phyloP scores from a whole-genome alignment of 2,888 invertebrate genomes.

The Entomobrya multifasciata region DNA sequence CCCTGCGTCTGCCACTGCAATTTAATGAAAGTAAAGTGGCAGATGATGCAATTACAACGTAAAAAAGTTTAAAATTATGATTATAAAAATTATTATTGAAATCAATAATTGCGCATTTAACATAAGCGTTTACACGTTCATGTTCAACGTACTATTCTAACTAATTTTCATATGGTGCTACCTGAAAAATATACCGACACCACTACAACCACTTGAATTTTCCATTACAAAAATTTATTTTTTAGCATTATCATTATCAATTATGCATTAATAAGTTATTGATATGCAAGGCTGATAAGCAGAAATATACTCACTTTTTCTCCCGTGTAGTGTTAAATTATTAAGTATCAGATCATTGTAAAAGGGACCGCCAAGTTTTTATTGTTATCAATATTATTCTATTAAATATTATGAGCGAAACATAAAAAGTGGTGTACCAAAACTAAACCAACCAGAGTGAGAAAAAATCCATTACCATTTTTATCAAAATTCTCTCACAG shows the following conservation, averaged over 20 bases:
- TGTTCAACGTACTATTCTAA: not conserved
- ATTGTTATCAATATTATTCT: slow-evolving; percentile 20
- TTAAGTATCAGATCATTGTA: slow-evolving; percentile 32
- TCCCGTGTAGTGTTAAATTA: slow-evolving; percentile 33
- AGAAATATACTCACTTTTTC: not conserved
- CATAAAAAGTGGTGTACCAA: slow-evolving; percentile 29
- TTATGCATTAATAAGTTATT: slow-evolving; percentile 39
- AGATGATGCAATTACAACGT: not conserved
- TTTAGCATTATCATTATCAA: not conserved
- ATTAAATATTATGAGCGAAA: slow-evolving; percentile 39
- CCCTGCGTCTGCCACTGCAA: too few relatives aligned
- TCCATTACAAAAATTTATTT: not conserved
- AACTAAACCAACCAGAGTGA: not conserved
- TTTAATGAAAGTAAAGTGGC: not conserved
- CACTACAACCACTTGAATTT: not conserved
- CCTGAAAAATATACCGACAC: slow-evolving; percentile 27
- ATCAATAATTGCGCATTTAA: slow-evolving; percentile 35
- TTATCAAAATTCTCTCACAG: slow-evolving; percentile 70
- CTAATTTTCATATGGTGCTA: not conserved
- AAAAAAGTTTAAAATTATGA: too few relatives aligned
- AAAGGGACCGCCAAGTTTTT: not conserved
- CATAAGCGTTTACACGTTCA: slow-evolving; percentile 3
- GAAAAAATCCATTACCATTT: slow-evolving; percentile 57
- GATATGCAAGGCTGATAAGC: slow-evolving; percentile 46
- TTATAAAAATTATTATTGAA: slow-evolving; percentile 12